phyloP scores from a whole-genome alignment of 2,113 vertebrate species.

The Phylloscopus trochilus region DNA sequence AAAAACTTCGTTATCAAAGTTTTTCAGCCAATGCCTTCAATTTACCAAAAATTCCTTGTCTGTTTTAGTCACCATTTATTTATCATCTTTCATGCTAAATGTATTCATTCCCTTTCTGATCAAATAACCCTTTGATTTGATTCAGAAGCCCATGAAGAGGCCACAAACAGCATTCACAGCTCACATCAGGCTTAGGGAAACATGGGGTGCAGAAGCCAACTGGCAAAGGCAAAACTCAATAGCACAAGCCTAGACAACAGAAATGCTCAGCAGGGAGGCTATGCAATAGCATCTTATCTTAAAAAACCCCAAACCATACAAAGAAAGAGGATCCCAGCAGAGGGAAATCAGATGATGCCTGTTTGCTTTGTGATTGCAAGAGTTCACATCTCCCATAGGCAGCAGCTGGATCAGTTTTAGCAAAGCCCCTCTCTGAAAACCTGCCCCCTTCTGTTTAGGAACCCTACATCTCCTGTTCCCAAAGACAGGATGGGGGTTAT shows the following conservation, averaged over 20 bases:
- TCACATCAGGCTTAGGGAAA: accelerated
- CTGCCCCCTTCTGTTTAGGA: neutral
- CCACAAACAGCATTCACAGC: neutral
- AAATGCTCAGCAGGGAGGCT: neutral
- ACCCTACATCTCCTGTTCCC: neutral
- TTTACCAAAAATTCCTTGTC: neutral
- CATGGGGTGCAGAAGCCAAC: neutral
- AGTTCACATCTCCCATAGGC: accelerated
- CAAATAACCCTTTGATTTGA: neutral
- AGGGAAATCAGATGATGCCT: accelerated
- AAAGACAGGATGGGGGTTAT: neutral
- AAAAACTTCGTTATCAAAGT: neutral
- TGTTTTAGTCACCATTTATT: neutral
- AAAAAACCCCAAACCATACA: neutral
- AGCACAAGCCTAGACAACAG: neutral
- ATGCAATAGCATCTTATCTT: neutral
- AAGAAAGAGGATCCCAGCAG: neutral
- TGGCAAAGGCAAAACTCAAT: neutral
- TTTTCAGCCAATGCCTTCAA: neutral
- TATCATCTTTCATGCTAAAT: neutral
- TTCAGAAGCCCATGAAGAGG: neutral
- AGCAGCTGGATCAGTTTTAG: neutral
- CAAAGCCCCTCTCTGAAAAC: neutral
- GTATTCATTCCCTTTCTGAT: neutral
- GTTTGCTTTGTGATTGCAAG: neutral